phyloP scores from a whole-genome alignment of 1,140 invertebrate species.

The Brachionus manjavacas region DNA sequence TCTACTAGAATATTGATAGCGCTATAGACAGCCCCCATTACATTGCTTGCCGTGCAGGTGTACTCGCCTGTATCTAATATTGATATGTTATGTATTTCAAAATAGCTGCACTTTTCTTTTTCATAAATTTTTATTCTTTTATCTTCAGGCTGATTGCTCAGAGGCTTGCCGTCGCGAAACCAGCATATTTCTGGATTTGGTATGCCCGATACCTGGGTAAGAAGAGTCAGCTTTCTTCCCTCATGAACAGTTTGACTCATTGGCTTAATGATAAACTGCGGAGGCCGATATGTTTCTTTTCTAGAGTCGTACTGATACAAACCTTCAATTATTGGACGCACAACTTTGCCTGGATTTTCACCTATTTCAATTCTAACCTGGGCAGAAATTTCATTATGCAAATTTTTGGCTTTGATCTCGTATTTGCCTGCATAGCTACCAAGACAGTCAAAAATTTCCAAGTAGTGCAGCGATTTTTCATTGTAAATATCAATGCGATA shows the following conservation, averaged over 20 bases:
- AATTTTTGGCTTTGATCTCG: slow-evolving; percentile 48
- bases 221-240: not conserved
- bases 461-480: slow-evolving; percentile 17
- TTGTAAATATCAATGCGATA: slow-evolving; percentile 37
- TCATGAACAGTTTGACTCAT: slow-evolving; percentile 29
- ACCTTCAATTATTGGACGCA: not conserved
- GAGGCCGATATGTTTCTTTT: slow-evolving; percentile 41
- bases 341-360: not conserved
- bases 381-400: slow-evolving; percentile 45
- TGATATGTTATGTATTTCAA: slow-evolving; percentile 46
- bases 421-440: slow-evolving; percentile 49
- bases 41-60: slow-evolving; percentile 49
- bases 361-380: slow-evolving; percentile 46
- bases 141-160: not conserved
- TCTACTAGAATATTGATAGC: slow-evolving; percentile 35
- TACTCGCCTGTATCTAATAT: slow-evolving; percentile 49
- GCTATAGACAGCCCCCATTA: slow-evolving; percentile 44
- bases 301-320: slow-evolving; percentile 43
- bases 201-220: not conserved
- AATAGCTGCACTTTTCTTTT: slow-evolving; percentile 45
- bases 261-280: slow-evolving; percentile 29
- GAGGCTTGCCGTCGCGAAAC: slow-evolving; percentile 35
- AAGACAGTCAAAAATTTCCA: slow-evolving; percentile 47
- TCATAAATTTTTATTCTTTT: slow-evolving; percentile 43
- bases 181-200: slow-evolving; percentile 39